Evolutionary conservation across 1,140 invertebrate species (phyloP).

Genomic region (Saccostrea glomerata): DNA sequence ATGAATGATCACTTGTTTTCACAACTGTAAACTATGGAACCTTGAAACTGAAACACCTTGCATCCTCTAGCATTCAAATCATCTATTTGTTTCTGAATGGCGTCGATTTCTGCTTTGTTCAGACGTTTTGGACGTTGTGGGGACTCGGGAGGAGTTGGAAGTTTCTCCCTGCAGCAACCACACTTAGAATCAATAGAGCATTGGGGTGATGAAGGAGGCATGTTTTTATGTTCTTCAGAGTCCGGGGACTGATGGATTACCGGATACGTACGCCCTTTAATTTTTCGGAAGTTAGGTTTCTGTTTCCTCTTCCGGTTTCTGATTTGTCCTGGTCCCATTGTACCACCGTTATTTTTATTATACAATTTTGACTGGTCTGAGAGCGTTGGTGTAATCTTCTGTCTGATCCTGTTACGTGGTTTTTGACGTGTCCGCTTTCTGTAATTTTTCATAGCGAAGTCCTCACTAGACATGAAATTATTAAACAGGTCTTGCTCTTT

Average conservation of each 20-base stretch:
- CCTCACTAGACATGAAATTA: not conserved
- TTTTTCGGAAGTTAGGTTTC: not conserved
- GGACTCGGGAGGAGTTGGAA: not conserved
- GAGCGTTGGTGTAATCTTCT: not conserved
- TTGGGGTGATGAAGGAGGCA: not conserved
- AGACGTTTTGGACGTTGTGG: not conserved
- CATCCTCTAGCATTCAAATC: not conserved
- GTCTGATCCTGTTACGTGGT: not conserved
- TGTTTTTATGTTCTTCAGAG: not conserved
- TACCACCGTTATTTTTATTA: not conserved
- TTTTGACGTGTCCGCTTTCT: not conserved
- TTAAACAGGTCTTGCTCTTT: not conserved
- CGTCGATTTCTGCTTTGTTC: not conserved
- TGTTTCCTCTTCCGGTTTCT: not conserved
- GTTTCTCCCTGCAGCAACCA: not conserved
- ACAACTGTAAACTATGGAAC: conserved; percentile 13
- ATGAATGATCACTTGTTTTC: not conserved
- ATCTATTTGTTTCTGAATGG: not conserved
- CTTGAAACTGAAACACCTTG: not conserved
- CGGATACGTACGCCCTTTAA: not conserved
- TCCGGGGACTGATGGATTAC: not conserved
- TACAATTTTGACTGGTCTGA: not conserved
- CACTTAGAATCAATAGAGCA: not conserved
- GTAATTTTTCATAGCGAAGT: not conserved
- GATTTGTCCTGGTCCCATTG: not conserved